Evolutionary conservation across 2,797 vertebrate species (phyloP).

Genomic region (Florisuga fusca): DNA sequence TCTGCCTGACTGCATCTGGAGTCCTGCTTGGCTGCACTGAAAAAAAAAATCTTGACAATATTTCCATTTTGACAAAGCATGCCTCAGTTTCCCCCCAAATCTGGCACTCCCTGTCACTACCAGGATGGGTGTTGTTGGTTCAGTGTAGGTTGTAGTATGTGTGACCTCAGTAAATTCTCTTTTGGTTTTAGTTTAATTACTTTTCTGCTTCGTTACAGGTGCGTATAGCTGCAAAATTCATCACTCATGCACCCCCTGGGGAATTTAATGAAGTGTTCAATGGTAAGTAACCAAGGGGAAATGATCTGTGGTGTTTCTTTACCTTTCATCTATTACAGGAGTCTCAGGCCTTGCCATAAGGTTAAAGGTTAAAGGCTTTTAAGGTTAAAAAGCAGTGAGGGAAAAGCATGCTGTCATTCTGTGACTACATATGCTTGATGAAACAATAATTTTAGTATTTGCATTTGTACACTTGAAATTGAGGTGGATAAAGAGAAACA

Average conservation of each 20-base stretch:
- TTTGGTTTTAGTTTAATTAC: not conserved
- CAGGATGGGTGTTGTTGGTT: not conserved
- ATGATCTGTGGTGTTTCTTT: not conserved
- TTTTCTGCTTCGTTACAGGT: slow-evolving; percentile 82
- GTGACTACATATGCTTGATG: not conserved
- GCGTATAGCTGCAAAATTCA: slow-evolving; percentile 93
- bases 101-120: not conserved
- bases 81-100: not conserved
- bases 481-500: not conserved
- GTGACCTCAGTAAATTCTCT: not conserved
- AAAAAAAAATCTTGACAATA: not conserved
- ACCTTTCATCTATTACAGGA: not conserved
- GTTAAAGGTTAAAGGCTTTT: too few species aligned
- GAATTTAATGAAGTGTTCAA: slow-evolving; percentile 99
- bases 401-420: not conserved
- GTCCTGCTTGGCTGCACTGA: not conserved
- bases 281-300: slow-evolving; percentile 80
- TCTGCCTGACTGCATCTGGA: not conserved
- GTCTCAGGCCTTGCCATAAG: not conserved
- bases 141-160: not conserved
- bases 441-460: not conserved
- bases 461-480: not conserved
- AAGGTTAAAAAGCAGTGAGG: not conserved
- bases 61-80: not conserved
- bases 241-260: slow-evolving; percentile 93